phyloP scores from a whole-genome alignment of 2,888 invertebrate genomes.

The Frankliniella intonsa region DNA sequence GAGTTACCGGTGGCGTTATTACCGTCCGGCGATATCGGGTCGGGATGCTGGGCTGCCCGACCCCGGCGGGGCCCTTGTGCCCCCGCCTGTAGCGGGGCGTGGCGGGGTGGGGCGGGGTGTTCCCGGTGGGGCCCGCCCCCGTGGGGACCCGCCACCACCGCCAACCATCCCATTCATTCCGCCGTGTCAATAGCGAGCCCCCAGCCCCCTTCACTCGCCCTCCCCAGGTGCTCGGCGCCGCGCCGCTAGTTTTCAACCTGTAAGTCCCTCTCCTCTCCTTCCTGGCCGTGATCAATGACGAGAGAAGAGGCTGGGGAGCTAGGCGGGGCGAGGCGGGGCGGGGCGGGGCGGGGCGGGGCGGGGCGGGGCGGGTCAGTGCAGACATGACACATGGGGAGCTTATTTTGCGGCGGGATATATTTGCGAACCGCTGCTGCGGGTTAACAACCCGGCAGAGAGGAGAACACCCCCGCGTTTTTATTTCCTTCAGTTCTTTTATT shows the following conservation, averaged over 20 bases:
- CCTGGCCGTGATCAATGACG: too few relatives aligned
- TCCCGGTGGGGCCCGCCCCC: neutral
- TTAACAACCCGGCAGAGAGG: too few relatives aligned
- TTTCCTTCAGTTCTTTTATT: too few relatives aligned
- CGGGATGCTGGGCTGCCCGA: too few relatives aligned
- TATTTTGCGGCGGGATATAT: too few relatives aligned
- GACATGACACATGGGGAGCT: too few relatives aligned
- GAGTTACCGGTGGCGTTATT: neutral
- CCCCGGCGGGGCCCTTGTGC: too few relatives aligned
- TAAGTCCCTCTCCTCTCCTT: neutral
- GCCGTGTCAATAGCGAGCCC: conserved; percentile 1
- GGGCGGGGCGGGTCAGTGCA: neutral
- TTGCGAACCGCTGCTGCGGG: too few relatives aligned
- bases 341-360: neutral
- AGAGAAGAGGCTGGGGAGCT: neutral
- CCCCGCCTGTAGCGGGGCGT: too few relatives aligned
- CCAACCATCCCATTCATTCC: neutral
- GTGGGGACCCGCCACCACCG: neutral
- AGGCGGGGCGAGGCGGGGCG: neutral
- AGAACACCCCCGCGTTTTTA: too few relatives aligned
- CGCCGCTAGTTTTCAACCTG: neutral
- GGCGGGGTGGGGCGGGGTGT: neutral
- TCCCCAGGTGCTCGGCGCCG: neutral
- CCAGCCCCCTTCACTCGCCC: neutral
- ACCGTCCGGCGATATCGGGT: neutral